These are phyloP conservation scores for Ahaetulla prasina DNA, from an alignment of 2,113 vertebrate genomes.

Conservation along the genomic window DNA sequence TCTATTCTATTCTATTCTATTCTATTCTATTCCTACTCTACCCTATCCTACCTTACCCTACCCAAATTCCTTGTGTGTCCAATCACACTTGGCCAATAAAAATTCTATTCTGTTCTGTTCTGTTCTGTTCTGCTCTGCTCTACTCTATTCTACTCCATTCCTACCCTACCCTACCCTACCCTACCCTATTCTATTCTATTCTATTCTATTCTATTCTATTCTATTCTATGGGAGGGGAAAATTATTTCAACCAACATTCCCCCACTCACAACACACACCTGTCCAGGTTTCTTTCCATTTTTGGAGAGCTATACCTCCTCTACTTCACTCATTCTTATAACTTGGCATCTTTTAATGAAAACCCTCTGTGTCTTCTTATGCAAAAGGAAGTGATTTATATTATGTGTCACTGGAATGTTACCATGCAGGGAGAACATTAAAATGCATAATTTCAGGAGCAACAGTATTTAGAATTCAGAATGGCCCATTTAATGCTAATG, in stretches of 20 bases:
- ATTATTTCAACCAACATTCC: background rate
- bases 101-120: rapidly evolving
- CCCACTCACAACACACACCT: background rate
- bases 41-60: too few species aligned
- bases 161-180: too few species aligned
- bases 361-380: conserved; percentile 31
- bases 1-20: too few species aligned
- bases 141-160: too few species aligned
- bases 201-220: too few species aligned
- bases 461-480: conserved; percentile 66
- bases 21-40: too few species aligned
- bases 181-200: rapidly evolving
- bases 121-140: too few species aligned
- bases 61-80: too few species aligned
- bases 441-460: conserved; percentile 63
- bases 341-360: conserved; percentile 38
- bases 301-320: background rate
- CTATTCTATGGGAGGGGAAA: background rate
- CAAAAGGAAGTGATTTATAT: conserved; percentile 47
- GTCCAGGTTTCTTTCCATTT: background rate
- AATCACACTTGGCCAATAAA: too few species aligned
- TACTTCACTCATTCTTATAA: conserved; percentile 18
- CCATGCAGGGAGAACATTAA: conserved; percentile 53
- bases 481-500: conserved; percentile 63
- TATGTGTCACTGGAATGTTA: conserved; percentile 48